Evolutionary conservation across 2,113 vertebrate genomes (phyloP).

Genomic region (Toxotes chatareus): DNA sequence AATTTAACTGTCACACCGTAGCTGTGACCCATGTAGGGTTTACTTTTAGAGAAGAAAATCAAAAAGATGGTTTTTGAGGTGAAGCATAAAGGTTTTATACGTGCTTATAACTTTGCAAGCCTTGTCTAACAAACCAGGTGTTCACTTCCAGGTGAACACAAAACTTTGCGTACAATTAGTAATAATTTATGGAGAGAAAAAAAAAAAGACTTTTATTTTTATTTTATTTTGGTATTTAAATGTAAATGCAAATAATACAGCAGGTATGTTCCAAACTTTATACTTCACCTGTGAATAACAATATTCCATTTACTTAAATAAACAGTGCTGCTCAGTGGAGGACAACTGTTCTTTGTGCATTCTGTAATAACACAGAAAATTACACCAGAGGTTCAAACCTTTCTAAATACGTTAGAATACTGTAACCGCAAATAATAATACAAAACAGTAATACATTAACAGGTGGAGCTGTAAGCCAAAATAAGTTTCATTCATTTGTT

Average conservation of each 20-base stretch:
- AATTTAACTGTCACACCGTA: constrained; percentile 6
- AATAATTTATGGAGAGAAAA: background rate
- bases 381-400: constrained; percentile 6
- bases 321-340: constrained; percentile 8
- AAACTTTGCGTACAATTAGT: background rate
- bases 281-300: constrained; percentile 55
- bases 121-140: background rate
- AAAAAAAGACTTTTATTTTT: background rate
- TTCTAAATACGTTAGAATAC: constrained; percentile 4
- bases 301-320: constrained; percentile 2
- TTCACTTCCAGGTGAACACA: background rate
- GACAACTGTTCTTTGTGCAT: constrained; percentile 21
- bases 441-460: constrained; percentile 9
- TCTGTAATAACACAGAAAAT: constrained; percentile 29
- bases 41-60: background rate
- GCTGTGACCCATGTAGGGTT: background rate
- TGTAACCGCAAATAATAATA: constrained; percentile 3
- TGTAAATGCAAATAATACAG: constrained; percentile 9
- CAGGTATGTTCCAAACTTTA: constrained; percentile 43
- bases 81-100: constrained; percentile 48
- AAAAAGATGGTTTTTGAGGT: constrained; percentile 8
- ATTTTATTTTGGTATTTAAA: background rate
- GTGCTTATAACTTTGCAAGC: constrained; percentile 6
- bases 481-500: constrained; percentile 6
- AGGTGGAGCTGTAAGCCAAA: constrained; percentile 31